Base-by-base conservation (phyloP, 2,888 invertebrate genomes). In the Phlogophora meticulosa region DNA sequence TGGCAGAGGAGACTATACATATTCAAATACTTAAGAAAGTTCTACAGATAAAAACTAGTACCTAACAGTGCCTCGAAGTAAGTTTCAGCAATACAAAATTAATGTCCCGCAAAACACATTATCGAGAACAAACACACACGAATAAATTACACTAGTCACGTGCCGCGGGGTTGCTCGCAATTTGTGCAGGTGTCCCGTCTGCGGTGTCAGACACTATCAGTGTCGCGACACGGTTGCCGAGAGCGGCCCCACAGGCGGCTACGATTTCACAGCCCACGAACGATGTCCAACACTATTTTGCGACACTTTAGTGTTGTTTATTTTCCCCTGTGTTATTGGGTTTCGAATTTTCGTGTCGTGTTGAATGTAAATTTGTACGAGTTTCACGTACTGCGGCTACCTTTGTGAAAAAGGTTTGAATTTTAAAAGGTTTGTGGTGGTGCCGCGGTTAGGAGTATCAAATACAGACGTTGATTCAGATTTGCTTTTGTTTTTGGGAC, bases 121-220 rank as follows among this genome's bases (percentile, higher is more conserved):
- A 62, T 65, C 24, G n/a, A 71, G 57, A 65, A 73, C 58, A 77
- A 71, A 63, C 49, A 74, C 72, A 72, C 55, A 72, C 63, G 73
- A 72, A 80, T 80, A 80, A 75, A 81, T 78, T 79, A 71, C 76
- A 73, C 74, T 52, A 73, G 73, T 43, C 72, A 81, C 78, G 79
- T 78, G 77, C 62, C 67, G 61, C 72, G 59, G 59, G 73, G 75
- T 76, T 74, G 79, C 80, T 74, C 70, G 62, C 85, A 88, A 89
- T 88, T 89, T 88, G 88, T 82, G 80, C 78, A 76, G 76, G 76
- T 78, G 79, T 78, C 72, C 80, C 78, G 81, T 83, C 84, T 75
- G 66, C 66, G 73, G 75, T 85, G 87, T 86, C 85, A 76, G 85
- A 83, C 82, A 84, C 79, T 88, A 88, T 88, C 88, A 83, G 85